Evolutionary conservation across 2,113 vertebrate species (phyloP), one percentile per base, ranked within the genome.

Genomic region (Propithecus coquereli): DNA sequence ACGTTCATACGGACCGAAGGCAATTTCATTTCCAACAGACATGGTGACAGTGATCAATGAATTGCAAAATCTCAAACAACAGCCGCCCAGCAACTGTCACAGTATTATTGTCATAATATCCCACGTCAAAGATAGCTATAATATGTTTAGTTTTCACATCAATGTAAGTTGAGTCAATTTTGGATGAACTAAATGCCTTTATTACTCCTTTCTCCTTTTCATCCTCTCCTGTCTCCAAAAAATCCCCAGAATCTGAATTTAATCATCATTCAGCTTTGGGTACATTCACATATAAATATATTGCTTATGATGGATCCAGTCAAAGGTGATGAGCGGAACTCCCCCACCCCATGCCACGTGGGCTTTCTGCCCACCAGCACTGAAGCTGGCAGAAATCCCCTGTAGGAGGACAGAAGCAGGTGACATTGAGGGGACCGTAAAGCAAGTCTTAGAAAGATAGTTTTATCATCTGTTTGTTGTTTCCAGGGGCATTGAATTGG

Each of bases 1-100:
- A 32, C 0, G 0, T 63, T 43, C 8, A 0, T 14, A 5, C 47
- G 37, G 59, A 92, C 52, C 25, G 30, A 94, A 91, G 77, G 73
- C n/a, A 71, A 54, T 91, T 95, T 90, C 74, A 68, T 79, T 94
- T 83, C 84, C 70, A 71, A 74, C 74, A 71, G 70, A 81, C 10
- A 13, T n/a, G 40, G 90, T 84, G 76, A 77, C 71, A 77, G 59
- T 87, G 74, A 95, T 89, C 84, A 95, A 57, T 77, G 84, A 74
- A 34, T 76, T 6, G 3, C 18, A 96, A 65, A 84, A 70, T 93
- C 50, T 81, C n/a, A 73, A 61, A 83, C 43, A 76, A 22, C 73
- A 74, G 54, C 92, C 96, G 45, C 71, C n/a, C 2, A n/a, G 73
- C 61, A 84, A 68, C 32, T 84, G 25, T 90, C 54, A 57, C 20